phyloP scores from a whole-genome alignment of 2,888 invertebrate genomes.

The Andrena fulva region DNA sequence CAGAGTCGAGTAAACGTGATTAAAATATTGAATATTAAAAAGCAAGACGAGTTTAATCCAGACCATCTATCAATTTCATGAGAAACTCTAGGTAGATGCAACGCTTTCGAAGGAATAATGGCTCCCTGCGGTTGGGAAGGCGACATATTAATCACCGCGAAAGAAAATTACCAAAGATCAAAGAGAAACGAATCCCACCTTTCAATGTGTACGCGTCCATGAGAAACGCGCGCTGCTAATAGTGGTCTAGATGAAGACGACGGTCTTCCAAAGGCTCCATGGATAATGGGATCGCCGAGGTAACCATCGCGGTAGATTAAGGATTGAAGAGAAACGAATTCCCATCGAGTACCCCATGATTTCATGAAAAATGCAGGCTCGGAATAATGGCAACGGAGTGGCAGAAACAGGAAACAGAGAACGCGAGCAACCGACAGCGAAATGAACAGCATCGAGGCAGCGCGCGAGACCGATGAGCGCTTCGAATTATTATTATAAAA shows the following conservation, averaged over 20 bases:
- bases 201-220: not conserved
- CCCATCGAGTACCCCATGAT: slow-evolving; percentile 11
- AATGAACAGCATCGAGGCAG: slow-evolving; percentile 26
- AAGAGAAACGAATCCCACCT: not conserved
- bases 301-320: slow-evolving; percentile 23
- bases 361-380: slow-evolving; percentile 24
- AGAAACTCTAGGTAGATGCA: not conserved
- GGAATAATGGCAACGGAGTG: slow-evolving; percentile 21
- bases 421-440: slow-evolving; percentile 25
- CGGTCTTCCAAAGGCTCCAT: not conserved
- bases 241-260: not conserved
- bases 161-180: not conserved
- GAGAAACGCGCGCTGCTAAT: not conserved
- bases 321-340: slow-evolving; percentile 30
- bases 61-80: too few species aligned
- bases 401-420: slow-evolving; percentile 36
- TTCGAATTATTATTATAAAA: slow-evolving; percentile 48
- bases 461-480: slow-evolving; percentile 15
- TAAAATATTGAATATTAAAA: too few species aligned
- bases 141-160: not conserved
- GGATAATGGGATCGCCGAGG: slow-evolving; percentile 20
- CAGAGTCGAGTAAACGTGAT: too few species aligned
- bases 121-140: not conserved
- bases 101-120: too few species aligned
- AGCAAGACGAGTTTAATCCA: too few species aligned